Percentiles rank a stretch among this genome's conserved stretches.
These are phyloP conservation scores for Aphis gossypii DNA, from an alignment of 1,140 invertebrate genomes.

Conservation along the genomic window DNA sequence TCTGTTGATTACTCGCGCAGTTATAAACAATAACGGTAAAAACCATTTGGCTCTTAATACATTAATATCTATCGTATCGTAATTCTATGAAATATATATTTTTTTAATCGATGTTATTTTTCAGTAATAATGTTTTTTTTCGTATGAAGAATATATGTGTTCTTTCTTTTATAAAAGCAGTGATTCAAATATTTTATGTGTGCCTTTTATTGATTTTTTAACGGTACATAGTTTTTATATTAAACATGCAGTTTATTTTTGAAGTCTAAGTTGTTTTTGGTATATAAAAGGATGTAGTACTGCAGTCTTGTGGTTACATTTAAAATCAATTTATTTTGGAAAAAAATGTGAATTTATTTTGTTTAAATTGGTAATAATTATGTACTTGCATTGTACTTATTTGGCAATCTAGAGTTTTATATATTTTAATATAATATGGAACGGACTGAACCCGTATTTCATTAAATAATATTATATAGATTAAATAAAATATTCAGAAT, in stretches of 20 bases:
- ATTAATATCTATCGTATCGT: neutral
- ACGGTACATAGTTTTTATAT: neutral
- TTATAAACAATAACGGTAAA: neutral
- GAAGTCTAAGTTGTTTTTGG: neutral
- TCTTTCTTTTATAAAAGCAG: neutral
- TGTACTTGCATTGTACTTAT: neutral
- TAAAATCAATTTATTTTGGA: neutral
- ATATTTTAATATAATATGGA: neutral
- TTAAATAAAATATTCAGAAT: neutral
- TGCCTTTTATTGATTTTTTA: neutral
- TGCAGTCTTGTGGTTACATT: neutral
- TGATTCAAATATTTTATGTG: neutral
- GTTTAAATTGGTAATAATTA: neutral
- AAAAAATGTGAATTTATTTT: neutral
- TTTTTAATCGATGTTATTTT: neutral
- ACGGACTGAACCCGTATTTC: neutral
- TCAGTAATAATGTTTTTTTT: neutral
- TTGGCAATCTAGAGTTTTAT: neutral
- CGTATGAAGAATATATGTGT: neutral
- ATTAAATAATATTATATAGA: neutral
- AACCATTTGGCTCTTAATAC: neutral
- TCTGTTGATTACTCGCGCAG: neutral
- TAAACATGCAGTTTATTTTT: neutral
- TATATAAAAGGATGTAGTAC: neutral
- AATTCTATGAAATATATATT: neutral